phyloP scores from a whole-genome alignment of 2,888 invertebrate genomes.

The Drosophila stalkeri region DNA sequence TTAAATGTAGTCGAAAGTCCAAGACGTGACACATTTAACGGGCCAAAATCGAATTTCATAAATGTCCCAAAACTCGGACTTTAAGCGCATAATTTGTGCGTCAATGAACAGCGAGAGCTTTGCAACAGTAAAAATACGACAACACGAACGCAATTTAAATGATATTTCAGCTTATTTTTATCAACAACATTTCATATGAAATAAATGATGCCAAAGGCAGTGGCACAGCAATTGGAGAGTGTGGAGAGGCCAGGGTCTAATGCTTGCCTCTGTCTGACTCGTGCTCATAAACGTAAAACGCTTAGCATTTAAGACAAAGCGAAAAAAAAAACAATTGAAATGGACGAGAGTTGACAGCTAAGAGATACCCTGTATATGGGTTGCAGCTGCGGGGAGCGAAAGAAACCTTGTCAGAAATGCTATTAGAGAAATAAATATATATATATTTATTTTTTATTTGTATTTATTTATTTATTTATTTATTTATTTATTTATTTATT shows the following conservation, averaged over 20 bases:
- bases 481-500: no score
- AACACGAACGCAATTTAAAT: slow-evolving; percentile 64
- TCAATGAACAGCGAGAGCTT: slow-evolving; percentile 26
- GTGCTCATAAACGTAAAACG: slow-evolving; percentile 72
- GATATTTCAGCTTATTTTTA: slow-evolving; percentile 50
- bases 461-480: no score
- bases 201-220: slow-evolving; percentile 42
- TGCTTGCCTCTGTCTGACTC: slow-evolving; percentile 29
- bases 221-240: not conserved
- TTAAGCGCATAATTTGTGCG: slow-evolving; percentile 58
- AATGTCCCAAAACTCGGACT: slow-evolving; percentile 22
- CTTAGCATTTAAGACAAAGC: slow-evolving; percentile 68
- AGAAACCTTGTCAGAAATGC: not conserved
- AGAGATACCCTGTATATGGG: not conserved
- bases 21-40: slow-evolving; percentile 63
- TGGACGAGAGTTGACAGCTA: not conserved
- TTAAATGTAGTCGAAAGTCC: slow-evolving; percentile 62
- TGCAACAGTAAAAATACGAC: slow-evolving; percentile 10
- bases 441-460: no score
- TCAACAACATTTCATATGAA: slow-evolving; percentile 39
- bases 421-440: not conserved
- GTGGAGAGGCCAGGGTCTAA: not conserved
- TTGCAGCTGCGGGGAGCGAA: no score
- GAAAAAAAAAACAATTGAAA: not conserved
- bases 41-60: slow-evolving; percentile 49